phyloP scores from a whole-genome alignment of 1,140 invertebrate species.

The Atta colombica region DNA sequence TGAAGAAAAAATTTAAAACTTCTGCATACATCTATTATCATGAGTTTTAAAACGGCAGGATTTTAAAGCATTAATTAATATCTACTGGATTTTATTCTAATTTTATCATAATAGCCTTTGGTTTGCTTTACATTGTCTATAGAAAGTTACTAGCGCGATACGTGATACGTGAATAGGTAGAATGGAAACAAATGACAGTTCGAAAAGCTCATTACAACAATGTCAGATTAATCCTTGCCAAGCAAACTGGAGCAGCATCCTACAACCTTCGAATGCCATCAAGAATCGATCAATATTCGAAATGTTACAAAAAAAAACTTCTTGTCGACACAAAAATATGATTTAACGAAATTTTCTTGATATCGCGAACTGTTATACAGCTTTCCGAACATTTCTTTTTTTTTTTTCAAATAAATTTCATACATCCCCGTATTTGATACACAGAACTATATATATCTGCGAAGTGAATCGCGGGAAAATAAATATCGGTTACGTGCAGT shows the following conservation, averaged over 20 bases:
- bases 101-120: not conserved
- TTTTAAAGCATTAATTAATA: not conserved
- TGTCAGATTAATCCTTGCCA: constrained; percentile 22
- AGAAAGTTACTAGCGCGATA: not conserved
- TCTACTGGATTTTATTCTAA: constrained; percentile 25
- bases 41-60: not conserved
- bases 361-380: not conserved
- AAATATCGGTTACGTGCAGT: not conserved
- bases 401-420: not conserved
- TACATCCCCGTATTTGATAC: not conserved
- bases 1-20: too few relatives aligned
- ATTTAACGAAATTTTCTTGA: constrained; percentile 1
- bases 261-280: not conserved
- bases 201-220: constrained; percentile 23
- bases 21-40: not conserved
- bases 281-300: constrained; percentile 23
- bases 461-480: not conserved
- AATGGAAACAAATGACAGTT: constrained; percentile 25
- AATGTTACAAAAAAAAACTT: not conserved
- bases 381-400: not conserved
- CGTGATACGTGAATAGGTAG: constrained; percentile 7
- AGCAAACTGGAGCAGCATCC: constrained; percentile 40
- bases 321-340: not conserved
- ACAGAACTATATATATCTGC: not conserved
- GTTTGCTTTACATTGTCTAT: constrained; percentile 3